Evolutionary conservation across 2,113 vertebrate genomes (phyloP).

Genomic region (Cochlearius cochlearius): DNA sequence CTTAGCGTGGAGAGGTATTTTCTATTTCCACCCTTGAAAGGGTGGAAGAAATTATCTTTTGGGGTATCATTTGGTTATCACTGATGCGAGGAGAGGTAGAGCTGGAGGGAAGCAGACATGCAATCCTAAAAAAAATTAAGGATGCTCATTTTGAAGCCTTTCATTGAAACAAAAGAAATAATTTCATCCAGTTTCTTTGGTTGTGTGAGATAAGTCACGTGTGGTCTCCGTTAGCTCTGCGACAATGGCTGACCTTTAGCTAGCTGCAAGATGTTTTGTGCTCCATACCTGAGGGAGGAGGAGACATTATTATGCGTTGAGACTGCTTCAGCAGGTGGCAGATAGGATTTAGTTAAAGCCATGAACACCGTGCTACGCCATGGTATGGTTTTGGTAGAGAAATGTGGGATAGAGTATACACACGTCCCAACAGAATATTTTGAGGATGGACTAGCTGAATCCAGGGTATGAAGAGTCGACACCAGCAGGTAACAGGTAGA

Average conservation of each 20-base stretch:
- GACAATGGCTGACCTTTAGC: neutral
- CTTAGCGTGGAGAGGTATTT: neutral
- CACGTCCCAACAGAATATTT: fast-evolving
- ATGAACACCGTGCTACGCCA: fast-evolving
- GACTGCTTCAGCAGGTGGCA: neutral
- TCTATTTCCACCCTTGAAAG: neutral
- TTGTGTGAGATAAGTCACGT: neutral
- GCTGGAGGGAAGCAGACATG: neutral
- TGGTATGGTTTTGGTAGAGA: fast-evolving
- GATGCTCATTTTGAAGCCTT: neutral
- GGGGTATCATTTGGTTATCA: neutral
- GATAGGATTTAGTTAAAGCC: neutral
- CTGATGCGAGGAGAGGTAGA: neutral
- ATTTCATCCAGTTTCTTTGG: neutral
- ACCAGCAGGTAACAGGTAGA: neutral
- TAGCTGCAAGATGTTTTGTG: neutral
- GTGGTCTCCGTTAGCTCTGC: neutral
- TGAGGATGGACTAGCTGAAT: neutral
- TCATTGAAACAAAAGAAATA: neutral
- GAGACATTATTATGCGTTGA: neutral
- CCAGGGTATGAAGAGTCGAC: neutral
- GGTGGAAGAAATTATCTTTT: neutral
- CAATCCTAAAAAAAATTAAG: neutral
- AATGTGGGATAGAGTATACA: no score
- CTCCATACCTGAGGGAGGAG: neutral